Percentiles rank a stretch among this genome's conserved stretches.
Conservation (phyloP, 2,797 vertebrate genomes). For the Myripristis jacobus region DNA sequence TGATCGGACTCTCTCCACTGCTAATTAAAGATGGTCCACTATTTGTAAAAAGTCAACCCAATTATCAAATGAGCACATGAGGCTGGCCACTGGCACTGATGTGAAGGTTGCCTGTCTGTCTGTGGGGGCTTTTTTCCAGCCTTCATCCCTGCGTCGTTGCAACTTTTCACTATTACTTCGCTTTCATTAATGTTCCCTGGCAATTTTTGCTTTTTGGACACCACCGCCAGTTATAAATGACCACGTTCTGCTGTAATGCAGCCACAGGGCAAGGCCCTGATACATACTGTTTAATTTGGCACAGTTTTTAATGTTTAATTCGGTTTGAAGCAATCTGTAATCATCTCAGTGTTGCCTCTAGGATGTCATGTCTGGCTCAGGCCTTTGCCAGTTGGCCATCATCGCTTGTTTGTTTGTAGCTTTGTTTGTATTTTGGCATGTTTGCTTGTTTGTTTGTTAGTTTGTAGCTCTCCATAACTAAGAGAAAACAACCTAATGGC, state of each 20-base stretch:
- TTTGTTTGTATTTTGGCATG: constrained; percentile 19
- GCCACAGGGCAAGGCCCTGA: neutral
- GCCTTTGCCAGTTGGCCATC: neutral
- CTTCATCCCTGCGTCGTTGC: neutral
- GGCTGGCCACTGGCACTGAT: constrained; percentile 60
- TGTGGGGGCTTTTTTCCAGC: constrained; percentile 10
- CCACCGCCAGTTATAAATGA: neutral
- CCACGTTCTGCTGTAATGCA: neutral
- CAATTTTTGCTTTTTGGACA: constrained; percentile 1
- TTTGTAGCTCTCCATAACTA: constrained; percentile 23
- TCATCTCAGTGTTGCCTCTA: neutral
- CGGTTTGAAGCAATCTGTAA: neutral
- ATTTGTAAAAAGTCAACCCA: constrained; percentile 85
- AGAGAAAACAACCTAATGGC: constrained; percentile 1
- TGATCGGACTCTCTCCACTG: constrained; percentile 69
- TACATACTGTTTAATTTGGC: neutral
- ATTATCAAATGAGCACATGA: constrained; percentile 82
- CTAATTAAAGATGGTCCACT: constrained; percentile 78
- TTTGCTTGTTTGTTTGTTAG: constrained; percentile 46
- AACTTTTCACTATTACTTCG: constrained; percentile 5
- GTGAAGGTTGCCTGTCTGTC: constrained; percentile 63
- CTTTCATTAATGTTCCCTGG: neutral
- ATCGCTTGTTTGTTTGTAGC: neutral
- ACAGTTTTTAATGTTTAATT: neutral
- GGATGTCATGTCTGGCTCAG: neutral